Evolutionary conservation across 2,888 invertebrate genomes (phyloP).

Genomic region (Onthophagus sagittarius): DNA sequence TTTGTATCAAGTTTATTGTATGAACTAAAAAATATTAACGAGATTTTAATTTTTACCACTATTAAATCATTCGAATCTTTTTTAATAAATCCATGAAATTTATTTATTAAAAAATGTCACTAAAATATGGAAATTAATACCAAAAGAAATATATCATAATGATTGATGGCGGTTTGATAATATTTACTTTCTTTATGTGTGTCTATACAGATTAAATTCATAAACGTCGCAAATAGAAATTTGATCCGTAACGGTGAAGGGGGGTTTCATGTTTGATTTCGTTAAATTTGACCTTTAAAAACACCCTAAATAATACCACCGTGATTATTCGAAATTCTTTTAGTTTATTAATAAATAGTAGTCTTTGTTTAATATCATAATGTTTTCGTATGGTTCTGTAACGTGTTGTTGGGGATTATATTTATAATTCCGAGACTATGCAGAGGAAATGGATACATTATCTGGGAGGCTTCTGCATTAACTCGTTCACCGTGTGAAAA

Average conservation of each 20-base stretch:
- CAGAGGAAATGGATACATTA: slow-evolving; percentile 2
- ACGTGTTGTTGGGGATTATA: not conserved
- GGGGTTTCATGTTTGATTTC: not conserved
- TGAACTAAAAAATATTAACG: not conserved
- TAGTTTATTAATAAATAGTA: not conserved
- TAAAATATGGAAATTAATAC: not conserved
- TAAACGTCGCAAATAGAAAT: not conserved
- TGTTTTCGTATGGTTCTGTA: not conserved
- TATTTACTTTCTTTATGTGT: not conserved
- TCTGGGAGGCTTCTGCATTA: slow-evolving; percentile 4
- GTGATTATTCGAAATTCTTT: too few relatives aligned
- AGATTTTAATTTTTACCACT: too few relatives aligned
- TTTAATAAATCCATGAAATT: too few relatives aligned
- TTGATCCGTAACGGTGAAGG: not conserved
- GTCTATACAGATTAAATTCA: not conserved
- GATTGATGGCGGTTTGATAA: not conserved
- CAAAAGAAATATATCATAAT: not conserved
- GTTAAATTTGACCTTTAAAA: not conserved
- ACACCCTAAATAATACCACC: not conserved
- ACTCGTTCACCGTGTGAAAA: slow-evolving; percentile 38
- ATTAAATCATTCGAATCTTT: too few relatives aligned
- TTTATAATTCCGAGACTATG: not conserved
- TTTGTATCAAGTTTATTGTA: not conserved
- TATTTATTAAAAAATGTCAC: not conserved
- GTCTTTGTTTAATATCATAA: not conserved